Percentiles rank a stretch among this genome's conserved stretches.
These are phyloP conservation scores for Volucella bombylans DNA, from an alignment of 2,888 invertebrate genomes.

Conservation along the genomic window DNA sequence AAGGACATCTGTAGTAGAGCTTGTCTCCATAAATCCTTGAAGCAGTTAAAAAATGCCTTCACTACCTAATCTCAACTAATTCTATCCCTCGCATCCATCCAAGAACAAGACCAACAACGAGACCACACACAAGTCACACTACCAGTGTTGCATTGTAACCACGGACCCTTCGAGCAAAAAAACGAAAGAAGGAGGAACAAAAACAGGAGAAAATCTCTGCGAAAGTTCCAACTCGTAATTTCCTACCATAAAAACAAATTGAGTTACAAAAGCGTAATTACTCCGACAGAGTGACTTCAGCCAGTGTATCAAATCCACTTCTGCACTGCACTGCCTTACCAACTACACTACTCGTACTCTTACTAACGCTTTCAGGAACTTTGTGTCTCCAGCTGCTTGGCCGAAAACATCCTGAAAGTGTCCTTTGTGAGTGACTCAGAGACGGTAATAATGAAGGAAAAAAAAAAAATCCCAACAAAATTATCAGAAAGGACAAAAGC, in stretches of 20 bases:
- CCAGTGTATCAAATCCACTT: slow-evolving; percentile 58
- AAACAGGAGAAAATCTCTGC: slow-evolving; percentile 56
- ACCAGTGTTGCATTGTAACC: neutral
- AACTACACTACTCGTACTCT: slow-evolving; percentile 7
- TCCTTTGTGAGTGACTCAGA: slow-evolving; percentile 22
- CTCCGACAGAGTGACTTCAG: slow-evolving; percentile 67
- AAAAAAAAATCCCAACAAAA: slow-evolving; percentile 11
- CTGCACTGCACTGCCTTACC: slow-evolving; percentile 17
- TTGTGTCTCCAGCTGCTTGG: neutral
- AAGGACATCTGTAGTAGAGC: slow-evolving; percentile 12
- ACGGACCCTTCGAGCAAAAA: slow-evolving; percentile 3
- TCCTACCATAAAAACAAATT: slow-evolving; percentile 70
- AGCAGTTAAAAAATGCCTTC: slow-evolving; percentile 60
- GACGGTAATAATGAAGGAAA: neutral
- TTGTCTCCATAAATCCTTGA: slow-evolving; percentile 38
- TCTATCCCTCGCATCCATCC: slow-evolving; percentile 52
- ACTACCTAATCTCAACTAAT: slow-evolving; percentile 64
- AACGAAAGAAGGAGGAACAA: slow-evolving; percentile 3
- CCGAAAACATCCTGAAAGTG: slow-evolving; percentile 29
- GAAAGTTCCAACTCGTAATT: slow-evolving; percentile 69
- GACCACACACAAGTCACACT: slow-evolving; percentile 23
- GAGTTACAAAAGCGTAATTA: slow-evolving; percentile 74
- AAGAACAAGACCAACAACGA: slow-evolving; percentile 39
- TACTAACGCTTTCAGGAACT: slow-evolving; percentile 2
- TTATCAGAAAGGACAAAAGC: slow-evolving; percentile 30